Percentiles rank a stretch among this genome's conserved stretches.
These are phyloP conservation scores for Leuciscus idus DNA, from an alignment of 2,113 vertebrate genomes.

Conservation along the genomic window DNA sequence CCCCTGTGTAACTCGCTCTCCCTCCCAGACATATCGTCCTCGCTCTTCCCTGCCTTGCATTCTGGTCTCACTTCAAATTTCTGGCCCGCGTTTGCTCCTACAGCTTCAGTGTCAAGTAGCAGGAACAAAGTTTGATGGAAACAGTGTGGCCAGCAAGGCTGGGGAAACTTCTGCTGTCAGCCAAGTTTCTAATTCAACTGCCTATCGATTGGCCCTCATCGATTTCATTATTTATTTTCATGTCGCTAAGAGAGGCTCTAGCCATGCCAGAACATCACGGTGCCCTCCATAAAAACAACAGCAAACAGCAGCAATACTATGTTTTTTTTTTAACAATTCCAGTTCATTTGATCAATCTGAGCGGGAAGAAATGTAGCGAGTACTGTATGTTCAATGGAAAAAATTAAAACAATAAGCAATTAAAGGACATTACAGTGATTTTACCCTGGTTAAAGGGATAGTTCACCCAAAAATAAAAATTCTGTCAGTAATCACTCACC, in stretches of 20 bases:
- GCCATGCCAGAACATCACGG: background rate
- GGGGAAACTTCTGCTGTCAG: slow-evolving; percentile 49
- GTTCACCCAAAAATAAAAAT: too few species aligned
- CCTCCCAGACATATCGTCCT: slow-evolving; percentile 20
- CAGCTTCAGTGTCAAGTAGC: slow-evolving; percentile 48
- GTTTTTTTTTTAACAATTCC: background rate
- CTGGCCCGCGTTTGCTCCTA: slow-evolving; percentile 2
- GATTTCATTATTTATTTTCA: slow-evolving; percentile 67
- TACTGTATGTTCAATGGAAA: background rate
- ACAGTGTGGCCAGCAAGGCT: slow-evolving; percentile 9
- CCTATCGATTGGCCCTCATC: slow-evolving; percentile 58
- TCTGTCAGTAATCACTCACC: too few species aligned
- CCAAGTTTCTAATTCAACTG: slow-evolving; percentile 61
- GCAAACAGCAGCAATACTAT: background rate
- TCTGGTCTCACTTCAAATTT: slow-evolving; percentile 19
- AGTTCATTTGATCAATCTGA: background rate
- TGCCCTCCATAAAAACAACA: background rate
- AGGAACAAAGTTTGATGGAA: slow-evolving; percentile 48
- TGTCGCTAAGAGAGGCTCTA: slow-evolving; percentile 4
- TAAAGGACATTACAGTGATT: too few species aligned
- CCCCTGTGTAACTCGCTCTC: slow-evolving; percentile 42
- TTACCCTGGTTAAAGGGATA: too few species aligned
- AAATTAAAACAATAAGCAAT: too few species aligned
- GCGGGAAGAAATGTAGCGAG: background rate
- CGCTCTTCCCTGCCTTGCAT: slow-evolving; percentile 3